phyloP scores from a whole-genome alignment of 2,797 vertebrate genomes.

The Podarcis siculus region DNA sequence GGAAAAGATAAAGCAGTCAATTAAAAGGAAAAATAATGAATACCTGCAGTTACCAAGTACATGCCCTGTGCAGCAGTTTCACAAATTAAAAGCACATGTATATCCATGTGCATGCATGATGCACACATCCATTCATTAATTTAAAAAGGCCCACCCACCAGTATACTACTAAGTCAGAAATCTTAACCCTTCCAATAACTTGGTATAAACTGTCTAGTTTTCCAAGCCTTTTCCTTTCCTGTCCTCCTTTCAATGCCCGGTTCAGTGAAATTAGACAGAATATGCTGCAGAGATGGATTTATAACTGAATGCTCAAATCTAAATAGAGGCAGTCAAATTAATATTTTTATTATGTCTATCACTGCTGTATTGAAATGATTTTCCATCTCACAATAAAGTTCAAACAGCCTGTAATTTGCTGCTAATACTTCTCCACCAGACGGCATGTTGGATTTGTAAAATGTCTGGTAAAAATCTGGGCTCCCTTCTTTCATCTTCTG shows the following conservation, averaged over 20 bases:
- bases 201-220: constrained; percentile 17
- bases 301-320: constrained; percentile 30
- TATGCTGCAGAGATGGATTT: constrained; percentile 27
- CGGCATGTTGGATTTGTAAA: background rate
- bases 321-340: constrained; percentile 50
- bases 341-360: constrained; percentile 30
- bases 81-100: constrained; percentile 45
- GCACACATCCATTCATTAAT: background rate
- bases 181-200: constrained; percentile 1
- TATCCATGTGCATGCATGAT: background rate
- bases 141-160: constrained; percentile 17
- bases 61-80: constrained; percentile 24
- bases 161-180: constrained; percentile 3
- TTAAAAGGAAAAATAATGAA: background rate
- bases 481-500: constrained; percentile 33
- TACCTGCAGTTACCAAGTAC: constrained; percentile 35
- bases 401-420: constrained; percentile 30
- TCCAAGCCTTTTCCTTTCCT: constrained; percentile 20
- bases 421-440: constrained; percentile 27
- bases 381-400: constrained; percentile 42
- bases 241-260: background rate
- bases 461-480: background rate
- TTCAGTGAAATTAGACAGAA: constrained; percentile 15
- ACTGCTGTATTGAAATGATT: constrained; percentile 45
- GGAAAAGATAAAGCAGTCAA: constrained; percentile 19